phyloP scores from a whole-genome alignment of 2,113 vertebrate genomes.

The Perccottus glenii region DNA sequence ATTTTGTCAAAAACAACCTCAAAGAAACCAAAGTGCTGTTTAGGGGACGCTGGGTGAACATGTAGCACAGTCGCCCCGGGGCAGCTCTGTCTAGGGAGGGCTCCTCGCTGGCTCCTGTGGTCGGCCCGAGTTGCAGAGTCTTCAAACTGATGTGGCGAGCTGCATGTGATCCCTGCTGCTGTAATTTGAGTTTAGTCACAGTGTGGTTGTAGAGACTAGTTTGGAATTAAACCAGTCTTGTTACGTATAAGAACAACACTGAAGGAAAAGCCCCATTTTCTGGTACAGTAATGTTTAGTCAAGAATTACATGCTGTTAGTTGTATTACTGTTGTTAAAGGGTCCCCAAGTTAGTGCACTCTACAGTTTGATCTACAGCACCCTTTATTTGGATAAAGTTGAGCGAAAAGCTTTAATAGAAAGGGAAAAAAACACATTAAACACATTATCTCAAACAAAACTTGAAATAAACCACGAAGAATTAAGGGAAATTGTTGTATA shows the following conservation, averaged over 20 bases:
- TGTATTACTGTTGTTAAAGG: no score
- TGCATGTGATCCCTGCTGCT: slow-evolving; percentile 58
- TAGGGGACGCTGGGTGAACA: slow-evolving; percentile 53
- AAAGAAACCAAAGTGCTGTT: slow-evolving; percentile 59
- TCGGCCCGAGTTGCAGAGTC: slow-evolving; percentile 53
- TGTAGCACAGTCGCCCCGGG: slow-evolving; percentile 48
- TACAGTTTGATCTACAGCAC: no score
- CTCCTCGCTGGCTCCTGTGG: slow-evolving; percentile 64
- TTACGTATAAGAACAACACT: neutral
- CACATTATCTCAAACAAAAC: no score
- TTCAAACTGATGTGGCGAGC: slow-evolving; percentile 59
- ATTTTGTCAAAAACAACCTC: slow-evolving; percentile 45
- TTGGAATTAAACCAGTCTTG: slow-evolving; percentile 43
- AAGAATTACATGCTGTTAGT: no score
- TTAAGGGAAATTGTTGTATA: no score
- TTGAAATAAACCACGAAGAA: no score
- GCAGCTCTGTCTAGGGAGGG: slow-evolving; percentile 57
- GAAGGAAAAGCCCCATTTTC: neutral
- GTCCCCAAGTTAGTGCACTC: no score
- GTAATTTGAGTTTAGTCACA: slow-evolving; percentile 61
- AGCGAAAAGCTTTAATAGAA: no score
- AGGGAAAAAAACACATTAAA: no score
- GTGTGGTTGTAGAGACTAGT: slow-evolving; percentile 38
- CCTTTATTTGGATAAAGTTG: no score
- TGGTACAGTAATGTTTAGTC: no score